Conservation (phyloP, 2,797 vertebrate genomes). For the Chrysocyon brachyurus region DNA sequence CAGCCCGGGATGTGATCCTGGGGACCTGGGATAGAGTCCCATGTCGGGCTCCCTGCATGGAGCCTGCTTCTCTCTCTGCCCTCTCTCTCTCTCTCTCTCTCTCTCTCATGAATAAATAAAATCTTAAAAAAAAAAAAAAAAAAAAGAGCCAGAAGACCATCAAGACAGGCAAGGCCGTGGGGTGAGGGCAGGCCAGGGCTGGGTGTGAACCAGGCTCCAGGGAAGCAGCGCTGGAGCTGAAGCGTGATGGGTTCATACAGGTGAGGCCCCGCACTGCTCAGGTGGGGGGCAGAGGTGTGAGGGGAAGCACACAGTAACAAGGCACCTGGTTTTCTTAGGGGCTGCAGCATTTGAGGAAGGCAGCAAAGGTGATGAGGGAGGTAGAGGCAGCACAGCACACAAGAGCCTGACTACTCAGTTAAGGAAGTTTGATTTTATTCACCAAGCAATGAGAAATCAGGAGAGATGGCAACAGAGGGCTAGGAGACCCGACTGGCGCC, state of each 20-base stretch:
- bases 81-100: too few relatives aligned
- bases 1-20: too few relatives aligned
- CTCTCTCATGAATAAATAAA: too few relatives aligned
- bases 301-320: background rate
- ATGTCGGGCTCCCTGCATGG: too few relatives aligned
- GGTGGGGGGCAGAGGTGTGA: rapidly evolving
- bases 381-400: background rate
- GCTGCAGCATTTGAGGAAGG: rapidly evolving
- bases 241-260: rapidly evolving
- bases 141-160: background rate
- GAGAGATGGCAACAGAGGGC: background rate
- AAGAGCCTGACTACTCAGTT: background rate
- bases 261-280: background rate
- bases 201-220: rapidly evolving
- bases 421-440: background rate
- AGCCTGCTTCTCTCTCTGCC: too few relatives aligned
- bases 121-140: too few relatives aligned
- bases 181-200: rapidly evolving
- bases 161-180: background rate
- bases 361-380: background rate
- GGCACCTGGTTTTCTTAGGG: background rate
- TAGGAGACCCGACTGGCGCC: background rate
- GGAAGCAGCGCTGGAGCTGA: rapidly evolving
- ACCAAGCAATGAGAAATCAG: background rate
- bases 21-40: too few relatives aligned